Evolutionary conservation across 2,888 invertebrate genomes (phyloP).

Genomic region (Epirrita christyi): DNA sequence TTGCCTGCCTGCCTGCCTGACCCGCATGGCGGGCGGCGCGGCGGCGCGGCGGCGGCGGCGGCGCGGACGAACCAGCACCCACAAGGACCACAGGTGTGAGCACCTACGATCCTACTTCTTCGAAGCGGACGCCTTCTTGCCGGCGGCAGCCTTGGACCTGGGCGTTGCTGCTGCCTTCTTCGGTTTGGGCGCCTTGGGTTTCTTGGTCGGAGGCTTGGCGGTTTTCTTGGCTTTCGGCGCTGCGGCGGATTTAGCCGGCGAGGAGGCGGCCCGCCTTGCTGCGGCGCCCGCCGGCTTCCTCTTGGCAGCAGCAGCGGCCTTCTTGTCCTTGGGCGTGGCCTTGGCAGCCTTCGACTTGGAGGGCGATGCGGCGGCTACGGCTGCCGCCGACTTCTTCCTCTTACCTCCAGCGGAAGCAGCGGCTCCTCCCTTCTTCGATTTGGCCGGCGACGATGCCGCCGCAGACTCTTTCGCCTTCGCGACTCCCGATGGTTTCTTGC

Average conservation of each 20-base stretch:
- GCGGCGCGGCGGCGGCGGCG: not conserved
- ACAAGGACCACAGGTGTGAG: not conserved
- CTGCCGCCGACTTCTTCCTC: slow-evolving; percentile 25
- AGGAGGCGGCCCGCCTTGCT: slow-evolving; percentile 10
- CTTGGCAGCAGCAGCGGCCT: slow-evolving; percentile 41
- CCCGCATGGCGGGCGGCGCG: not conserved
- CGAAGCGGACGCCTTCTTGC: slow-evolving; percentile 53
- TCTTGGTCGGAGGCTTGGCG: slow-evolving; percentile 57
- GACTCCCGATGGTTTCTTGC: slow-evolving; percentile 39
- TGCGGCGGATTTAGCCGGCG: slow-evolving; percentile 38
- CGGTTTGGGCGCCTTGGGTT: slow-evolving; percentile 57
- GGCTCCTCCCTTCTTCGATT: not conserved
- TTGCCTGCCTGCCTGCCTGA: not conserved
- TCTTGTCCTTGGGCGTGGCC: not conserved
- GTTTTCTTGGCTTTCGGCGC: slow-evolving; percentile 51
- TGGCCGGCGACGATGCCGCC: slow-evolving; percentile 27
- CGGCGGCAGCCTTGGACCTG: slow-evolving; percentile 18
- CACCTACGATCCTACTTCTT: slow-evolving; percentile 40
- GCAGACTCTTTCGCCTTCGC: slow-evolving; percentile 39
- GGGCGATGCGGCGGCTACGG: slow-evolving; percentile 41
- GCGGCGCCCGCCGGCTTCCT: slow-evolving; percentile 31
- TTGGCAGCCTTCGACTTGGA: slow-evolving; percentile 41
- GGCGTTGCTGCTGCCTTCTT: slow-evolving; percentile 43
- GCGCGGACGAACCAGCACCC: not conserved
- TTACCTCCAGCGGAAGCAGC: slow-evolving; percentile 42